Evolutionary conservation across 2,888 invertebrate species (phyloP).

Genomic region (Drosophila infuscata): DNA sequence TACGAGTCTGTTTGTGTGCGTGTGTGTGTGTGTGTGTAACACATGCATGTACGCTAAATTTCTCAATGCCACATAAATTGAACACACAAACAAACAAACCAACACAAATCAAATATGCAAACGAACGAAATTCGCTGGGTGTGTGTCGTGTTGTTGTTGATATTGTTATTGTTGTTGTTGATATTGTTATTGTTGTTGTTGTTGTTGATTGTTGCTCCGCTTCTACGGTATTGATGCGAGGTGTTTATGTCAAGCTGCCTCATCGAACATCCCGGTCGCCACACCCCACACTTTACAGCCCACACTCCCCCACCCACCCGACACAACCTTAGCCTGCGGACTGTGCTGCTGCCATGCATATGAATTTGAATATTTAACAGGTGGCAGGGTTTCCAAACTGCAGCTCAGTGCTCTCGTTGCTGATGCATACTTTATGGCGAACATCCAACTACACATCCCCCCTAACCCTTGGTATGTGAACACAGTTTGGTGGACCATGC

Average conservation of each 20-base stretch:
- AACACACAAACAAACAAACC: constrained; percentile 57
- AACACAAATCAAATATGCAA: constrained; percentile 75
- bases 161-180: constrained; percentile 2
- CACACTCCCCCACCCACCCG: not conserved
- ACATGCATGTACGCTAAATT: constrained; percentile 55
- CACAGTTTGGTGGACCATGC: constrained; percentile 31
- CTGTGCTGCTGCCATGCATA: constrained; percentile 60
- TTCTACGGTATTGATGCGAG: constrained; percentile 16
- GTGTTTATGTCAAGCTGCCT: constrained; percentile 45
- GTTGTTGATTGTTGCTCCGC: constrained; percentile 13
- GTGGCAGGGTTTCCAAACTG: constrained; percentile 45
- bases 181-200: not conserved
- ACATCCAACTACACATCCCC: not conserved
- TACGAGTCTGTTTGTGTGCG: constrained; percentile 65
- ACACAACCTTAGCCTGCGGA: constrained; percentile 23
- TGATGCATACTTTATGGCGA: constrained; percentile 70
- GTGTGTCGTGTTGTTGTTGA: constrained; percentile 11
- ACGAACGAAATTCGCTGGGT: constrained; percentile 63
- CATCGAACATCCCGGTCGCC: constrained; percentile 10
- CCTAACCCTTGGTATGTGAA: constrained; percentile 9
- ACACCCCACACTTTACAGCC: not conserved
- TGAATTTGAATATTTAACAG: constrained; percentile 81
- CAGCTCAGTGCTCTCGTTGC: constrained; percentile 53
- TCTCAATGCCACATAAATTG: constrained; percentile 79
- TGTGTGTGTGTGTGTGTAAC: not conserved